Evolutionary conservation across 2,888 invertebrate genomes (phyloP), one percentile per base, ranked within the genome.

Genomic region (Cylloceria caligata): DNA sequence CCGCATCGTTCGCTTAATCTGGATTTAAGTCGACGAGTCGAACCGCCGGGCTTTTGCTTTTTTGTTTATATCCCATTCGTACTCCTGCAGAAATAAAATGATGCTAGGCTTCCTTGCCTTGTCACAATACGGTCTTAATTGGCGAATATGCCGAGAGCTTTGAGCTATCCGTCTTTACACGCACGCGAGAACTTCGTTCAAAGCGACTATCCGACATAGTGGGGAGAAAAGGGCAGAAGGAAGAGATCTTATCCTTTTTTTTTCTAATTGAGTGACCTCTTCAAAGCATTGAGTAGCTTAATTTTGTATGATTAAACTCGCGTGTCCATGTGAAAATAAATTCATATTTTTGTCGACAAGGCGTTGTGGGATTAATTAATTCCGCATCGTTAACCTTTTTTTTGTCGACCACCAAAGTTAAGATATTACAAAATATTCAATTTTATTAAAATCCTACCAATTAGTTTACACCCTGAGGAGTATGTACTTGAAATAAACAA

Each of bases 11-110:
- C 60, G 30, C 88, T 88, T 89, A 90, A 90, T 89, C 90, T 89
- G 88, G 89, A 89, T 90, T 90, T 90, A 88, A 90, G 72, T 72
- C 87, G 87, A 86, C 75, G 47, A 77, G 79, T 36, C 86, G 86
- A 85, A 88, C 84, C 87, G 84, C 62, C 52, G 77, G 74, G 84
- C 83, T 85, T 71, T 71, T 86, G 85, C 83, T 86, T 86, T 85
- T 84, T 86, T 34, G 60, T 60, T 71, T 47, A 49, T 68, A 45
- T 30, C 16, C 42, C 64, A 62, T 60, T 69, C 39, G 39, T 39
- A 27, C 13, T 49, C 30, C 30, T 57, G 36, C 36, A 64, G 45
- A 45, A 55, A 49, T 62, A 34, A 69, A 55, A 57, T 47, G 45
- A 49, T 45, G 24, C 55, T 9, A 60, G 62, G 34, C 69, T 72